phyloP scores from a whole-genome alignment of 2,888 invertebrate genomes.

The Phengaris arion region DNA sequence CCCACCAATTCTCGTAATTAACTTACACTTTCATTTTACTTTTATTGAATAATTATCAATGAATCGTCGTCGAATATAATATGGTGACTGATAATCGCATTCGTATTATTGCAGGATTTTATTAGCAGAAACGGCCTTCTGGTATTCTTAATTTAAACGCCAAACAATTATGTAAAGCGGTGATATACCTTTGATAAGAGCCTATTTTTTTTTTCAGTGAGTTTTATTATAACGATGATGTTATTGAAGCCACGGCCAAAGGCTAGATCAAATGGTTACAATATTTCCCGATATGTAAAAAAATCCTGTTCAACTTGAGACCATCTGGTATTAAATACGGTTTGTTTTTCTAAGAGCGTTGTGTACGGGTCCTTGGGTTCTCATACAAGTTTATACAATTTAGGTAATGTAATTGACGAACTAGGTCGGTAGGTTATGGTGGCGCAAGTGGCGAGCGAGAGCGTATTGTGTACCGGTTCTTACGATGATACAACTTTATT shows the following conservation, averaged over 20 bases:
- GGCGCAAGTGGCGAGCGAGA: conserved; percentile 35
- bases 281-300: conserved; percentile 20
- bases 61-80: too few relatives aligned
- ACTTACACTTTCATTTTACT: too few relatives aligned
- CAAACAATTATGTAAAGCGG: too few relatives aligned
- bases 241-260: not conserved
- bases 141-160: too few relatives aligned
- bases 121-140: too few relatives aligned
- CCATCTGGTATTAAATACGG: conserved; percentile 37
- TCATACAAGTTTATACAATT: conserved; percentile 70
- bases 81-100: too few relatives aligned
- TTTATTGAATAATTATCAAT: too few relatives aligned
- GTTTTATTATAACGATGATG: not conserved
- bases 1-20: too few relatives aligned
- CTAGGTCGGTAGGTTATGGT: conserved; percentile 51
- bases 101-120: too few relatives aligned
- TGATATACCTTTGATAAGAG: too few relatives aligned
- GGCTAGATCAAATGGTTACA: not conserved
- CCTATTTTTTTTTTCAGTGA: too few relatives aligned
- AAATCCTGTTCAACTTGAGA: conserved; percentile 22
- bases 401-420: conserved; percentile 68
- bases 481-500: too few relatives aligned
- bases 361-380: conserved; percentile 51
- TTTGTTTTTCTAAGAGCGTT: conserved; percentile 40
- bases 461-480: conserved; percentile 29